These are phyloP conservation scores for Tonatia bakeri DNA, from an alignment of 2,113 vertebrate genomes.

Conservation along the genomic window DNA sequence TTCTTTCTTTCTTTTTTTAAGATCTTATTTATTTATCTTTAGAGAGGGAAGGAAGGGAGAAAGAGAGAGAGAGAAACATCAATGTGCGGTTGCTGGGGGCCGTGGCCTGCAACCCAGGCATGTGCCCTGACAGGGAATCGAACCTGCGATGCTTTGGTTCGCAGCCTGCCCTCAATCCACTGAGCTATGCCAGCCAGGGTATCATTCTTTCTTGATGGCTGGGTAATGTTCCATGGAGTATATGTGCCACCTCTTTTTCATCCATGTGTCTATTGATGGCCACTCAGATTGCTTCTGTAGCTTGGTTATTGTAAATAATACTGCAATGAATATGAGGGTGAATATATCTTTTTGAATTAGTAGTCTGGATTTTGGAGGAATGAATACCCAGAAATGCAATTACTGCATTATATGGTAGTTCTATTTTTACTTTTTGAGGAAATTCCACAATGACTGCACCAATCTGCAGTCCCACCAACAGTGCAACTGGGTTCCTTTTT, in stretches of 20 bases:
- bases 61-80: too few relatives aligned
- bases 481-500: neutral
- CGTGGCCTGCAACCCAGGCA: too few relatives aligned
- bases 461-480: neutral
- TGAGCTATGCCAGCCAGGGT: too few relatives aligned
- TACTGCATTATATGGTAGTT: neutral
- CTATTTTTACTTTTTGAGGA: neutral
- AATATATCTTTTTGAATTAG: neutral
- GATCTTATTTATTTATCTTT: too few relatives aligned
- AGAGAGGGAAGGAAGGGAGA: too few relatives aligned
- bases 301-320: neutral
- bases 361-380: neutral
- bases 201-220: neutral
- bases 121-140: too few relatives aligned
- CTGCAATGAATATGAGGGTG: neutral
- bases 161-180: too few relatives aligned
- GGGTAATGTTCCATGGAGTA: neutral
- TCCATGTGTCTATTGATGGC: neutral
- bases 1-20: too few relatives aligned
- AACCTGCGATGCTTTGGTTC: too few relatives aligned
- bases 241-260: neutral
- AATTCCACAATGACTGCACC: neutral
- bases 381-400: neutral
- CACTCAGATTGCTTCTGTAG: neutral
- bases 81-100: too few relatives aligned